These are phyloP conservation scores for Prenolepis imparis DNA, from an alignment of 2,888 invertebrate genomes.

Conservation along the genomic window DNA sequence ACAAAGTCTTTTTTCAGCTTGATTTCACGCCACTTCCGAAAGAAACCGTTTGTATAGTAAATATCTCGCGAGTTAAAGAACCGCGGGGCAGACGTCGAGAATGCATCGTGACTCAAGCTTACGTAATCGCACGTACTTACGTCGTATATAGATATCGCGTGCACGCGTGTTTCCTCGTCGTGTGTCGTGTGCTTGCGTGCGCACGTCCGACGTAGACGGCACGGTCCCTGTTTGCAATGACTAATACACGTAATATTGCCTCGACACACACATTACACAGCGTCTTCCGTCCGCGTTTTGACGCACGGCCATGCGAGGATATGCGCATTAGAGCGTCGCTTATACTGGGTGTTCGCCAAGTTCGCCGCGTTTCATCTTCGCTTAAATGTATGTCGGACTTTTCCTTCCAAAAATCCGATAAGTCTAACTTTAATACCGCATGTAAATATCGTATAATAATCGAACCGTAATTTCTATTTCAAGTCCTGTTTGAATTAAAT, in stretches of 20 bases:
- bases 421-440: background rate
- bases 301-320: constrained; percentile 54
- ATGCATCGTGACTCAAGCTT: constrained; percentile 52
- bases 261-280: constrained; percentile 46
- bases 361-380: constrained; percentile 6
- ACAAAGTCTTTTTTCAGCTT: background rate
- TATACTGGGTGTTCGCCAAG: constrained; percentile 38
- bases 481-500: background rate
- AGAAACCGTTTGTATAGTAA: constrained; percentile 26
- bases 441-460: background rate
- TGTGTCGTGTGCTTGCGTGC: constrained; percentile 51
- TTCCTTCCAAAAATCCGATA: background rate
- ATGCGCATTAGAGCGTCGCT: constrained; percentile 50
- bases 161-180: constrained; percentile 44
- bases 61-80: constrained; percentile 40
- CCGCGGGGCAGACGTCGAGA: constrained; percentile 40
- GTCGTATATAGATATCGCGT: constrained; percentile 52
- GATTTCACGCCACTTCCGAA: constrained; percentile 20
- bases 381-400: background rate
- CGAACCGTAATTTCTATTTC: background rate
- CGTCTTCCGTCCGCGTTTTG: constrained; percentile 56
- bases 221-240: constrained; percentile 57
- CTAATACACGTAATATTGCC: constrained; percentile 56
- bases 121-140: constrained; percentile 55
- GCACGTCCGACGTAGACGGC: constrained; percentile 53